A percentile compares a stretch with the other conserved stretches of the same genome.
phyloP scores from a whole-genome alignment of 2,888 invertebrate species.

The Pollenia amentaria region DNA sequence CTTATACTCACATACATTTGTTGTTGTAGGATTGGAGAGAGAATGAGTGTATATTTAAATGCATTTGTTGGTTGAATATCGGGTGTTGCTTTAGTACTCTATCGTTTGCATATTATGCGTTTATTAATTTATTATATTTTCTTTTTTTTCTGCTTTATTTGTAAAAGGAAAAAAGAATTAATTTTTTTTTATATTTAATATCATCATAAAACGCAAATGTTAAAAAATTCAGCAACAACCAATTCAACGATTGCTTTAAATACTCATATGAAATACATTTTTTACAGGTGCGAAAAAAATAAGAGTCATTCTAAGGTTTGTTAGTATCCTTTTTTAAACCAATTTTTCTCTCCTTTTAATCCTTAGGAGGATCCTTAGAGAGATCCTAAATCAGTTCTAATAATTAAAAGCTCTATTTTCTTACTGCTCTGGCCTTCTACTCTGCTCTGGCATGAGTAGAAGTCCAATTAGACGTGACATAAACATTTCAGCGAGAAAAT shows the following conservation, averaged over 20 bases:
- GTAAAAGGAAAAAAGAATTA: conserved; percentile 2
- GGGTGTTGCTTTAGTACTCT: conserved; percentile 24
- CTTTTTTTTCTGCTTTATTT: background rate
- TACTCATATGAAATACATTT: background rate
- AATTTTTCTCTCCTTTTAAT: too few relatives aligned
- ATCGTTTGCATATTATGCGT: conserved; percentile 51
- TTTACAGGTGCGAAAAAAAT: background rate
- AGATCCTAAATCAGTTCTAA: too few relatives aligned
- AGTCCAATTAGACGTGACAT: too few relatives aligned
- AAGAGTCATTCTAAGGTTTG: background rate
- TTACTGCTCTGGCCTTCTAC: too few relatives aligned
- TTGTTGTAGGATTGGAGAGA: background rate
- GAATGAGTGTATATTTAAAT: background rate
- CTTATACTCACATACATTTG: too few relatives aligned
- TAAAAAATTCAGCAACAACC: background rate
- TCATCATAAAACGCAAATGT: conserved; percentile 67
- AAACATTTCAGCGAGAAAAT: too few relatives aligned
- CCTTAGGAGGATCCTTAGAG: too few relatives aligned
- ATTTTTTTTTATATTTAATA: conserved; percentile 62
- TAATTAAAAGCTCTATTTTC: too few relatives aligned
- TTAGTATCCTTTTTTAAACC: too few relatives aligned
- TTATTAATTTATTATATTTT: conserved; percentile 24
- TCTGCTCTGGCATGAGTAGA: too few relatives aligned
- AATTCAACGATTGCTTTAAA: conserved; percentile 3
- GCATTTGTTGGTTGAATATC: background rate